Evolutionary conservation across 2,113 vertebrate species (phyloP).

Genomic region (Sisor rabdophorus): DNA sequence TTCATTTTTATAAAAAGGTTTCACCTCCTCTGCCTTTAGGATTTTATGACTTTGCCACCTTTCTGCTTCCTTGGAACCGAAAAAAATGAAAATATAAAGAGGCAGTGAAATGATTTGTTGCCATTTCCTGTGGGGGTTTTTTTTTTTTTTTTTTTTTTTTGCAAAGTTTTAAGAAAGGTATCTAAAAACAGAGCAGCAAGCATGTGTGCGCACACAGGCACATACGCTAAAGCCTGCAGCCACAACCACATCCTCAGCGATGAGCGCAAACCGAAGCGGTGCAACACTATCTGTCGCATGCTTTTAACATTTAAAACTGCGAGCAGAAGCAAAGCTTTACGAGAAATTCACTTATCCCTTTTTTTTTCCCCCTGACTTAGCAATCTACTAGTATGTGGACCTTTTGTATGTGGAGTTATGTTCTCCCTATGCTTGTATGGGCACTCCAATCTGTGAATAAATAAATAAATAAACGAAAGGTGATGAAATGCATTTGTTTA

Average conservation of each 20-base stretch:
- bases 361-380: no score
- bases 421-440: no score
- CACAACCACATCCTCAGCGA: conserved; percentile 68
- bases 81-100: conserved; percentile 12
- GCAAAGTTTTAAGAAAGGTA: conserved; percentile 40
- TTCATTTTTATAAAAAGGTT: neutral
- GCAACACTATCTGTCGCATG: conserved; percentile 40
- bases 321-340: neutral
- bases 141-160: no score
- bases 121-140: conserved; percentile 74
- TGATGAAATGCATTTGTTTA: no score
- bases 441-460: no score
- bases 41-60: neutral
- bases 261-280: conserved; percentile 49
- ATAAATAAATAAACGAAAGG: no score
- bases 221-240: conserved; percentile 21
- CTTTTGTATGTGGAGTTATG: no score
- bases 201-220: conserved; percentile 10
- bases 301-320: conserved; percentile 36
- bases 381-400: no score
- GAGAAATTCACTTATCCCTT: neutral
- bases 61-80: neutral
- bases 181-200: conserved; percentile 54
- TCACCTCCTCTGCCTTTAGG: neutral
- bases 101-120: conserved; percentile 53